Percentiles rank a stretch among this genome's conserved stretches.
These are phyloP conservation scores for Aphyosemion australe DNA, from an alignment of 2,113 vertebrate species.

Conservation along the genomic window DNA sequence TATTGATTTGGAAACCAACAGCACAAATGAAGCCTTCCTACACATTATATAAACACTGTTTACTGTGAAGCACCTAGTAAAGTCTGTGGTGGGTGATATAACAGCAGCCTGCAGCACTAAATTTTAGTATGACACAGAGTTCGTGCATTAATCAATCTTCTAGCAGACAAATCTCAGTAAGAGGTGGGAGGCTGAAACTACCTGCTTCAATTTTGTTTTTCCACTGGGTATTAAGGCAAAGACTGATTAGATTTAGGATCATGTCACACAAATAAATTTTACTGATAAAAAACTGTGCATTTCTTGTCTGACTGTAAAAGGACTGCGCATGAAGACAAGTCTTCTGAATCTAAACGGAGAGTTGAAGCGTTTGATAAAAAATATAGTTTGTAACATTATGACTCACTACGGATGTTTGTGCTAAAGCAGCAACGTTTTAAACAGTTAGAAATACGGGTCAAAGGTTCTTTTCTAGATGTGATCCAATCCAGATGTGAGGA, in stretches of 20 bases:
- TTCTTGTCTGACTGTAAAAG: too few relatives aligned
- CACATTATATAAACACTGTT: neutral
- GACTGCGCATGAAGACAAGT: too few relatives aligned
- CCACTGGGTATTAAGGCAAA: neutral
- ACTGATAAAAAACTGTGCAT: too few relatives aligned
- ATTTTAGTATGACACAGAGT: conserved; percentile 48
- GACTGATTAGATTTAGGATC: neutral
- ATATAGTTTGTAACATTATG: too few relatives aligned
- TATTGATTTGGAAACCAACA: neutral
- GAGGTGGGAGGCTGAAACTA: neutral
- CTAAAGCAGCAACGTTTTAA: neutral
- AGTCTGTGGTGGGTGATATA: conserved; percentile 9
- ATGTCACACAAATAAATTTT: too few relatives aligned
- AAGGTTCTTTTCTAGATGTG: neutral
- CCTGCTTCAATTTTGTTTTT: neutral
- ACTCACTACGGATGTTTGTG: conserved; percentile 1
- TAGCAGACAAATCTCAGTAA: neutral
- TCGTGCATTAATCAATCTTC: conserved; percentile 31
- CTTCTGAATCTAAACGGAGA: too few relatives aligned
- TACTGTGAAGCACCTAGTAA: neutral
- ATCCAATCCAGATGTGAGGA: conserved; percentile 8
- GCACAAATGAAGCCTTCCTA: neutral
- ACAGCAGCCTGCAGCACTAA: conserved; percentile 33
- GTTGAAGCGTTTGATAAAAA: too few relatives aligned
- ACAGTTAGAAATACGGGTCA: neutral